Evolutionary conservation across 2,888 invertebrate genomes (phyloP), one percentile per base, ranked within the genome.

Genomic region (Eucera pruinosa): DNA sequence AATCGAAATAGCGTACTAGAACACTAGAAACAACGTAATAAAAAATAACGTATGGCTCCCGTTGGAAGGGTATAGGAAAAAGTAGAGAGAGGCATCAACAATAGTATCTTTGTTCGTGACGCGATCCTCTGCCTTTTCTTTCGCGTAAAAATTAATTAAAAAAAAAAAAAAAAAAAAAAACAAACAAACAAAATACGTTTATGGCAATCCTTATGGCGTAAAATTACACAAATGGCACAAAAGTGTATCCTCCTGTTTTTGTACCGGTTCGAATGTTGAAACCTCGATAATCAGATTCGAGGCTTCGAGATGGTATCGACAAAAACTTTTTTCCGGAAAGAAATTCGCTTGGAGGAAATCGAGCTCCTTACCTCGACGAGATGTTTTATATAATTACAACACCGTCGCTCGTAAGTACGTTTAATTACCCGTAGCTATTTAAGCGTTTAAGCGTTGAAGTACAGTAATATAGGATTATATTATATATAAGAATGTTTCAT

Each of bases 141-240:
- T 30, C 47, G 30, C 23, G 7, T 25, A 48, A 48, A 33, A 13
- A 15, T 27, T 64, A 64, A 50, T 41, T 15, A 50, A 45, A 45
- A 33, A 23, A 62, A 70, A 72, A 64, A 39, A 27, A 20, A 45
- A 48, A 33, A 62, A 68, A 72, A 64, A 39, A 27, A 20, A 45
- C 33, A 33, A 62, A 68, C 69, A 64, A 79, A 76, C 39, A 65
- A 80, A 80, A 71, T 75, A 73, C 36, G 61, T 58, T n/a, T 85
- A 87, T 87, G 87, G 87, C 87, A 87, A 87, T 77, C 58, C 64
- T 81, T 85, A 87, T 88, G 87, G 87, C 87, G 83, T 75, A 48
- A 70, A n/a, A 78, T 62, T 74, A 61, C 70, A 76, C 43, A 66
- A n/a, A 87, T 86, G 86, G 87, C 86, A 87, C 72, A 64, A 76